These are phyloP conservation scores for Enteromius radiatus DNA, from an alignment of 2,797 vertebrate species.

Conservation along the genomic window DNA sequence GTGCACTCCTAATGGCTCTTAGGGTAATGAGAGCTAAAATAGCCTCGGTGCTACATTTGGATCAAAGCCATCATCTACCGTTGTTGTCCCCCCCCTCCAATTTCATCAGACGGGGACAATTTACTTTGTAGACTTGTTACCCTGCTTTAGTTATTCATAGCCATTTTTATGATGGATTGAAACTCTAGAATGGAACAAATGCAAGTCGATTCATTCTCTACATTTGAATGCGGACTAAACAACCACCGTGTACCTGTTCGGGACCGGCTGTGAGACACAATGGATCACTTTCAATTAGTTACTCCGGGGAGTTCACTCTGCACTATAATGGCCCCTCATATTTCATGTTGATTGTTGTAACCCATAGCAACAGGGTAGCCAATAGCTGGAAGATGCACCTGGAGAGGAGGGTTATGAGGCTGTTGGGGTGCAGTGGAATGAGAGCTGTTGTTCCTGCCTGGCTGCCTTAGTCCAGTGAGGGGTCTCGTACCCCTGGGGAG, in stretches of 20 bases:
- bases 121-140: conserved; percentile 49
- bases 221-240: conserved; percentile 15
- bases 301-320: conserved; percentile 43
- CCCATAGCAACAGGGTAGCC: conserved; percentile 52
- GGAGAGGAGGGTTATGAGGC: conserved; percentile 54
- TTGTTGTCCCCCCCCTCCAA: conserved; percentile 49
- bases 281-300: conserved; percentile 57
- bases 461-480: conserved; percentile 67
- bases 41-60: conserved; percentile 69
- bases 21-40: conserved; percentile 85
- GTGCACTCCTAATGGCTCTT: conserved; percentile 78
- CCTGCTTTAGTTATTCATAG: conserved; percentile 43
- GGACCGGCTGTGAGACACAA: conserved; percentile 43
- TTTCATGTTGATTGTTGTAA: conserved; percentile 68
- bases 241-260: conserved; percentile 23
- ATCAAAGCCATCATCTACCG: conserved; percentile 65
- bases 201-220: conserved; percentile 25
- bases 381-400: conserved; percentile 60
- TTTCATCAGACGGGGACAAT: conserved; percentile 63
- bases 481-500: conserved; percentile 74
- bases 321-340: conserved; percentile 69
- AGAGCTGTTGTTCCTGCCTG: conserved; percentile 53
- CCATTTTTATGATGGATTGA: conserved; percentile 48
- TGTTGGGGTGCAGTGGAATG: conserved; percentile 34
- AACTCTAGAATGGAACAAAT: conserved; percentile 32